Base-by-base conservation (phyloP, 2,797 vertebrate genomes). In the Macroramphosus scolopax region DNA sequence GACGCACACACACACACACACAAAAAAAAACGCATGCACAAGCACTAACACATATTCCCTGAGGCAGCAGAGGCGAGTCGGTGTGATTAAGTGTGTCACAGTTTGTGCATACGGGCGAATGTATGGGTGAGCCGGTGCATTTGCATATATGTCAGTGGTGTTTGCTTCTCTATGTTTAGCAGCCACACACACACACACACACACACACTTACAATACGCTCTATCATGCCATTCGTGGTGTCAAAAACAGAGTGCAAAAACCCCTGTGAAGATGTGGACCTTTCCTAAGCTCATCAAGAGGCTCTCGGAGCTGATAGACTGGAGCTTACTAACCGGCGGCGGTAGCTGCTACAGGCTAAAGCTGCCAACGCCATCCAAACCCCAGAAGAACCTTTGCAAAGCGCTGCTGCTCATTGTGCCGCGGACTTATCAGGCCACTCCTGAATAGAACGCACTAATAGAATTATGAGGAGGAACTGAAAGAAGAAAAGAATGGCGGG, bases 391-490 rank as follows among this genome's bases (percentile, higher is more conserved):
- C 49, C 74, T 46, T 72, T 72, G 56, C 39, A 44, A 54, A n/a
- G 10, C 13, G n/a, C n/a, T n/a, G 15, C 30, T 1, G 22, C 58
- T 68, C 68, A 72, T 80, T 85, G 77, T 78, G 63, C 48, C 9
- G 15, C 26, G 1, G 49, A 71, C 78, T 81, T 83, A 85, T 83
- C 80, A 37, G 68, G 31, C 48, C 8, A 1, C 26, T 65, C 48
- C 66, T 78, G 71, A 83, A 81, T 61, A 56, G 77, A 33, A 59
- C 1, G 29, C 29, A 16, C 75, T 83, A 82, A 82, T 83, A 77
- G 80, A 85, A 85, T 87, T 83, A 84, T 77, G 68, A 73, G 43
- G 31, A 44, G 18, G 31, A 34, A 47, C 51, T 63, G 54, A 79
- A 72, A 77, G 56, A 51, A 36, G 41, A 18, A 10, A 52, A 72